Conservation (phyloP, 2,888 invertebrate species). For the Agrotis exclamationis region DNA sequence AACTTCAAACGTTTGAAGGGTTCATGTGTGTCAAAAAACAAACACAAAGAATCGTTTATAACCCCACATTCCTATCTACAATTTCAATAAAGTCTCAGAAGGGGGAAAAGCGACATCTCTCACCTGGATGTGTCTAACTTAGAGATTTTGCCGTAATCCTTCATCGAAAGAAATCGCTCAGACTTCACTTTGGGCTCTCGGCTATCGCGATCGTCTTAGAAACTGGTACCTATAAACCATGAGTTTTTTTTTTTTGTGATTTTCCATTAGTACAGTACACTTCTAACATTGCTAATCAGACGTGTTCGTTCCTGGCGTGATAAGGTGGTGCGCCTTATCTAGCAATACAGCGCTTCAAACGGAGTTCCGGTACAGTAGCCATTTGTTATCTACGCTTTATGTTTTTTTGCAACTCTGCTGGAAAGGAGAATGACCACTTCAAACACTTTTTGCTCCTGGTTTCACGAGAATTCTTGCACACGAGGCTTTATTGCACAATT, state of each 20-base stretch:
- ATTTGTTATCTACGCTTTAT: conserved; percentile 56
- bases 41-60: conserved; percentile 14
- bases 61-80: background rate
- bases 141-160: conserved; percentile 23
- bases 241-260: conserved; percentile 48
- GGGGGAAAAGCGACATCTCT: background rate
- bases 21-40: conserved; percentile 4
- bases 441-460: conserved; percentile 49
- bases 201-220: conserved; percentile 16
- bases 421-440: conserved; percentile 57
- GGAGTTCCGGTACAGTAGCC: conserved; percentile 64
- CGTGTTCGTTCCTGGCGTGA: conserved; percentile 48
- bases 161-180: conserved; percentile 20
- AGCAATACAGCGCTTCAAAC: conserved; percentile 45
- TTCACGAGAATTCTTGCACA: conserved; percentile 43
- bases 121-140: conserved; percentile 18
- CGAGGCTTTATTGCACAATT: conserved; percentile 40
- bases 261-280: conserved; percentile 49
- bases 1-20: conserved; percentile 3
- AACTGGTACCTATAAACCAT: conserved; percentile 19
- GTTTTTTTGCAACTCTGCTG: conserved; percentile 55
- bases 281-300: conserved; percentile 50
- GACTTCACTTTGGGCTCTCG: conserved; percentile 20
- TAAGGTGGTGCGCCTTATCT: conserved; percentile 60
- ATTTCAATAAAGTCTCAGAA: conserved; percentile 3